phyloP scores from a whole-genome alignment of 2,888 invertebrate species.

The Caenorhabditis sinica region DNA sequence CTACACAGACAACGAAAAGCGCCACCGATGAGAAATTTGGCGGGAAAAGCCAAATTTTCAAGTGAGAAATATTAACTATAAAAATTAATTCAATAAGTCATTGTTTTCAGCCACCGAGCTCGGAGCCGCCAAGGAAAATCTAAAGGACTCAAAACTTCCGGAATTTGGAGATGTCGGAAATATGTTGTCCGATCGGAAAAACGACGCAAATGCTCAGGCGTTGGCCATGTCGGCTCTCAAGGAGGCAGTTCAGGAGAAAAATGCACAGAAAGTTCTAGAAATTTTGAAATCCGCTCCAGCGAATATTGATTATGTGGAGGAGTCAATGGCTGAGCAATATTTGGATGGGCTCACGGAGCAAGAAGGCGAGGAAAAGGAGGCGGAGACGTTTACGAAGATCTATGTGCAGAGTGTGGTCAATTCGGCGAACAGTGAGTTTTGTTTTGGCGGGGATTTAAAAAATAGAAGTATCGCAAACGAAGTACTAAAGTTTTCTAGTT shows the following conservation, averaged over 20 bases:
- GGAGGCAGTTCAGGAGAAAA: constrained; percentile 67
- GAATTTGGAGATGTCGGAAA: constrained; percentile 76
- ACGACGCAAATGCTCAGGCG: constrained; percentile 87
- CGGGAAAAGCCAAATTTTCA: constrained; percentile 89
- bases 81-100: too few relatives aligned
- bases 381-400: constrained; percentile 57
- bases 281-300: constrained; percentile 69
- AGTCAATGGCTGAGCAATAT: constrained; percentile 61
- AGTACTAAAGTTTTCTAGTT: too few relatives aligned
- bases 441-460: background rate
- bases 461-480: background rate
- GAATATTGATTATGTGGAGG: constrained; percentile 72
- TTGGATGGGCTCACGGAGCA: constrained; percentile 44
- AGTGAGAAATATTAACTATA: too few relatives aligned
- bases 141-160: constrained; percentile 76
- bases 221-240: constrained; percentile 64
- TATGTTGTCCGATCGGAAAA: constrained; percentile 86
- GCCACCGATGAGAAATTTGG: constrained; percentile 89
- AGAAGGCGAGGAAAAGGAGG: constrained; percentile 49
- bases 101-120: constrained; percentile 72
- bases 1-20: constrained; percentile 85
- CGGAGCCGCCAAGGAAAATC: constrained; percentile 74
- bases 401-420: constrained; percentile 70
- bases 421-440: constrained; percentile 68
- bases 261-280: constrained; percentile 59